Evolutionary conservation across 2,888 invertebrate species (phyloP).

Genomic region (Anticlea derivata): DNA sequence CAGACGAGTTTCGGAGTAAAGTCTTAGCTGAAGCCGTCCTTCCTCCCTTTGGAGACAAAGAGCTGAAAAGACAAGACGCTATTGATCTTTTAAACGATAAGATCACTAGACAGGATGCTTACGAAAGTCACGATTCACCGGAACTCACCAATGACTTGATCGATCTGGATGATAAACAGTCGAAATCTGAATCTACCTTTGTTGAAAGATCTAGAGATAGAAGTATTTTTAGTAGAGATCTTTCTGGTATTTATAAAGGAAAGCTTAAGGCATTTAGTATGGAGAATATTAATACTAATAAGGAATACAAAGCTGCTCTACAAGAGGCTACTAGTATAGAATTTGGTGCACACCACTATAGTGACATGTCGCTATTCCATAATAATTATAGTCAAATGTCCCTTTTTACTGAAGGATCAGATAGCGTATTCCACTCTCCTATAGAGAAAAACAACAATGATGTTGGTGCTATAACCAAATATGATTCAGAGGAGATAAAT

Average conservation of each 20-base stretch:
- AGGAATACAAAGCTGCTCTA: constrained; percentile 59
- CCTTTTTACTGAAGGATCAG: constrained; percentile 64
- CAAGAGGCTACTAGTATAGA: constrained; percentile 75
- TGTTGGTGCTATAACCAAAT: constrained; percentile 31
- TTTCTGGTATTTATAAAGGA: constrained; percentile 65
- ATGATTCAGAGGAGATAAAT: constrained; percentile 16
- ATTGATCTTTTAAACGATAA: constrained; percentile 51
- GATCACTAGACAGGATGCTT: constrained; percentile 51
- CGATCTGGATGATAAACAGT: constrained; percentile 45
- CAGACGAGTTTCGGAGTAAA: constrained; percentile 39
- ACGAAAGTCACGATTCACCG: constrained; percentile 41
- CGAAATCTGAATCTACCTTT: constrained; percentile 55
- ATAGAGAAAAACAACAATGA: constrained; percentile 54
- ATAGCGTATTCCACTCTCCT: constrained; percentile 61
- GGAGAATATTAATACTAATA: constrained; percentile 63
- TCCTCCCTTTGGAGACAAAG: constrained; percentile 54
- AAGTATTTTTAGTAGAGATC: constrained; percentile 59
- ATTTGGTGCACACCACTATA: constrained; percentile 50
- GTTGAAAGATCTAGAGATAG: constrained; percentile 44
- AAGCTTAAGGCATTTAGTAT: constrained; percentile 73
- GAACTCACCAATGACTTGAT: constrained; percentile 39
- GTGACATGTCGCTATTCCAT: constrained; percentile 55
- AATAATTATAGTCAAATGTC: constrained; percentile 57
- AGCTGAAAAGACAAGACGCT: constrained; percentile 65
- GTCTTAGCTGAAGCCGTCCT: constrained; percentile 46